phyloP scores from a whole-genome alignment of 23 tunicate genomes.

The Aplidium turbinatum region DNA sequence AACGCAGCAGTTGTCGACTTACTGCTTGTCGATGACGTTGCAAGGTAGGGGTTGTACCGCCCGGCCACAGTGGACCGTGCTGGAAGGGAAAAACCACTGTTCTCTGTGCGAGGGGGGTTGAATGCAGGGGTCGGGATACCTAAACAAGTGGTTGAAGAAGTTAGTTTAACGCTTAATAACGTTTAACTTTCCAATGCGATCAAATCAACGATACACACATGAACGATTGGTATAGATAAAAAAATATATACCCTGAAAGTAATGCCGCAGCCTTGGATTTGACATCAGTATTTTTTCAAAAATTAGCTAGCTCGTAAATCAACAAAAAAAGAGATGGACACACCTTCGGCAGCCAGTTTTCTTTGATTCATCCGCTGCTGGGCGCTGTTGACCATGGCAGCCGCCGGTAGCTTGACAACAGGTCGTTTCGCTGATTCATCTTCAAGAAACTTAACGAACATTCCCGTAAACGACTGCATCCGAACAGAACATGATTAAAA shows the following conservation, averaged over 20 bases:
- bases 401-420: constrained; percentile 64
- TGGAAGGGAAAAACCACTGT: constrained; percentile 5
- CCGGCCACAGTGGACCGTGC: constrained; percentile 71
- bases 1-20: neutral
- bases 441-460: constrained; percentile 93
- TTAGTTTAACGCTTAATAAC: no score
- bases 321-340: neutral
- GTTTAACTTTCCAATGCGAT: no score
- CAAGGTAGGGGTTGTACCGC: constrained; percentile 76
- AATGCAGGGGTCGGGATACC: constrained; percentile 51
- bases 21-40: neutral
- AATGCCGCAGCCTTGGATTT: neutral
- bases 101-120: constrained; percentile 26
- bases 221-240: no score
- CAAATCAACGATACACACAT: no score
- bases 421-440: constrained; percentile 70
- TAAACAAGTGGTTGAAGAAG: no score
- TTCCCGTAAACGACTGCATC: constrained; percentile 80
- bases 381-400: constrained; percentile 71
- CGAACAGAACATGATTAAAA: neutral
- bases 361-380: constrained; percentile 55
- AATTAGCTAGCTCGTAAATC: neutral
- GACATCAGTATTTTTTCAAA: no score
- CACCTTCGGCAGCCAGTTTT: constrained; percentile 50
- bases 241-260: neutral